Evolutionary conservation across 1,140 invertebrate genomes (phyloP), one percentile per base, ranked within the genome.

Genomic region (Choristoneura fumiferana): DNA sequence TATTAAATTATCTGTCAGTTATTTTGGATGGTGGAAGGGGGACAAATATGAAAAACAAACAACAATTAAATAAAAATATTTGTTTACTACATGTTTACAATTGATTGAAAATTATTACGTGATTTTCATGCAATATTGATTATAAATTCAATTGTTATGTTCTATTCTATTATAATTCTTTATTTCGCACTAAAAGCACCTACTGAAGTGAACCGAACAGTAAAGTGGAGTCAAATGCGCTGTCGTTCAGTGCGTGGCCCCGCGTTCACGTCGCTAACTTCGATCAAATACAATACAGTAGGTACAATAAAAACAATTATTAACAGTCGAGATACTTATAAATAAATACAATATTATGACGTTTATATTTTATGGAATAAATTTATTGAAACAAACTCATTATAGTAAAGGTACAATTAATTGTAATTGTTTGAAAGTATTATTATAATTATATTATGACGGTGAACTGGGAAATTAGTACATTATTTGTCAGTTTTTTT

Each of bases 31-130:
- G 22, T 29, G n/a, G n/a, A n/a, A n/a, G n/a, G n/a, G n/a, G n/a
- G n/a, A n/a, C n/a, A n/a, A n/a, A n/a, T n/a, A n/a, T n/a, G n/a
- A n/a, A n/a, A n/a, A n/a, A n/a, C n/a, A n/a, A n/a, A n/a, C n/a
- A n/a, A n/a, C n/a, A n/a, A 33, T 49, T 49, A 10, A 49, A 57
- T 57, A 57, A 57, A 57, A 57, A 57, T 49, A 57, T 57, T 57
- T 57, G 43, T 57, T 57, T 57, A 40, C 56, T 57, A 57, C 33
- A 49, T 12, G 43, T 35, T 57, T 57, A 57, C 22, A 45, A 57
- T 57, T 57, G 39, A 57, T 57, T 49, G 33, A 37, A 57, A 40
- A 36, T 34, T 35, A 57, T 57, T 35, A 39, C 13, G 43, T 49
- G 43, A 33, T 38, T 29, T 40, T 13, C 34, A 39, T 38, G 54